Conservation (phyloP, 2,113 vertebrate species). For the Clupea harengus region DNA sequence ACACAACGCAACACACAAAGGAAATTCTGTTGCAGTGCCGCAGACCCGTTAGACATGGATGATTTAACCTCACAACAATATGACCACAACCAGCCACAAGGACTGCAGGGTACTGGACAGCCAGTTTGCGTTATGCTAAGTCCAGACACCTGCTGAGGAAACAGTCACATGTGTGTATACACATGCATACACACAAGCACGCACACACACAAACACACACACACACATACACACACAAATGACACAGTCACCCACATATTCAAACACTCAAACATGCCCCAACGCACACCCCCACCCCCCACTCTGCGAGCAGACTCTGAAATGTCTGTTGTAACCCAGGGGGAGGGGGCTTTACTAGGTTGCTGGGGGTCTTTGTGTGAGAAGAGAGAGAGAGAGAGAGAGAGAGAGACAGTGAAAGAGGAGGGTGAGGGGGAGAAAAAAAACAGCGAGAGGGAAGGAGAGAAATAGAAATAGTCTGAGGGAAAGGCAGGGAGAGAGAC, state of each 20-base stretch:
- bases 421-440: conserved; percentile 27
- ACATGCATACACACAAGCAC: conserved; percentile 17
- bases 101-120: not conserved
- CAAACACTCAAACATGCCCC: conserved; percentile 38
- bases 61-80: conserved; percentile 49
- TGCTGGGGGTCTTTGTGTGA: conserved; percentile 58
- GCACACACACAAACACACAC: conserved; percentile 26
- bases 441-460: conserved; percentile 14
- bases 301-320: conserved; percentile 64
- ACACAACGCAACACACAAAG: conserved; percentile 56
- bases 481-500: conserved; percentile 12
- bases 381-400: conserved; percentile 42
- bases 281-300: conserved; percentile 40
- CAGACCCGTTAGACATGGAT: conserved; percentile 50
- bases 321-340: conserved; percentile 67
- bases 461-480: not conserved
- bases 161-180: not conserved
- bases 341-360: conserved; percentile 67
- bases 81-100: conserved; percentile 25
- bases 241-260: conserved; percentile 34
- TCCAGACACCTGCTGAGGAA: not conserved
- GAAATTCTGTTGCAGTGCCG: conserved; percentile 42
- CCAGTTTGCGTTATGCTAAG: not conserved
- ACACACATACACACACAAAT: conserved; percentile 31
- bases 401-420: conserved; percentile 35